phyloP scores from a whole-genome alignment of 2,888 invertebrate species.

The Drosophila longiperda region DNA sequence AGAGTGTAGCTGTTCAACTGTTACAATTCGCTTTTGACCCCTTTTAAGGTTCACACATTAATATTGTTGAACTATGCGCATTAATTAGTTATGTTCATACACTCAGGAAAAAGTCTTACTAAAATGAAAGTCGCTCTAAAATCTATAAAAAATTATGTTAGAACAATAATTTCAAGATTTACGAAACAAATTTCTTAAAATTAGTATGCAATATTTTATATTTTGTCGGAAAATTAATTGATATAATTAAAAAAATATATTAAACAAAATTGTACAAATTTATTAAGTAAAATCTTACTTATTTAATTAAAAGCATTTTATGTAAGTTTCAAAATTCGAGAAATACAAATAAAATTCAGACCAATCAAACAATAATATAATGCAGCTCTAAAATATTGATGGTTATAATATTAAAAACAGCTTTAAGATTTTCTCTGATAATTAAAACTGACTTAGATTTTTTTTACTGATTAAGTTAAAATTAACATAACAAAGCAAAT shows the following conservation, averaged over 20 bases:
- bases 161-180: neutral
- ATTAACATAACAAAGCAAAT: neutral
- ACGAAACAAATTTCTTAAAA: neutral
- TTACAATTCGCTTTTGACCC: neutral
- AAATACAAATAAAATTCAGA: too few relatives aligned
- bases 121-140: neutral
- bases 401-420: neutral
- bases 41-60: neutral
- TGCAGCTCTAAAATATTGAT: neutral
- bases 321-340: too few relatives aligned
- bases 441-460: neutral
- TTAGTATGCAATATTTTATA: too few relatives aligned
- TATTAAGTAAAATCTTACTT: too few relatives aligned
- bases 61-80: neutral
- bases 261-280: too few relatives aligned
- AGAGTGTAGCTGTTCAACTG: constrained; percentile 6
- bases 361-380: too few relatives aligned
- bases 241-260: too few relatives aligned
- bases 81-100: neutral
- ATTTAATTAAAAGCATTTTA: too few relatives aligned
- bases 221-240: too few relatives aligned
- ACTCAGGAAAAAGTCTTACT: neutral
- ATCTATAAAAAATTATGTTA: neutral
- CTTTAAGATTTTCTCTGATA: neutral
- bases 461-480: neutral